Percentiles rank a stretch among this genome's conserved stretches.
Conservation (phyloP, 2,113 vertebrate species). For the Laticauda colubrina region DNA sequence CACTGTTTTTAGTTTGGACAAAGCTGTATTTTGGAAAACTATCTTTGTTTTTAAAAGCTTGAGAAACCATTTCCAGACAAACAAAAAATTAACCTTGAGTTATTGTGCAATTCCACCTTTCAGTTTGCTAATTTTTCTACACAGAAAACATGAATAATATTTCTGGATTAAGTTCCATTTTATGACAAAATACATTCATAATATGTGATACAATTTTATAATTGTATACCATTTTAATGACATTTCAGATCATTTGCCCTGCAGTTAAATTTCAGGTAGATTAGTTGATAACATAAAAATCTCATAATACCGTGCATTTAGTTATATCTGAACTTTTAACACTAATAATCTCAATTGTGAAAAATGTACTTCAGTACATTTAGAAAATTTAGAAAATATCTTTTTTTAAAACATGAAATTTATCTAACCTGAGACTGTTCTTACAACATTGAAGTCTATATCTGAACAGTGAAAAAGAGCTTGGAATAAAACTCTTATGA, state of each 20-base stretch:
- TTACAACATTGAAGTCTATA: not conserved
- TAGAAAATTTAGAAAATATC: not conserved
- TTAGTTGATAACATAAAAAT: not conserved
- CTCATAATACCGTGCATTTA: not conserved
- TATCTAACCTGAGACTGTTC: not conserved
- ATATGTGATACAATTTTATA: not conserved
- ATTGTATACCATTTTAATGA: not conserved
- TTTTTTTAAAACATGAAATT: not conserved
- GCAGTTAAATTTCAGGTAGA: not conserved
- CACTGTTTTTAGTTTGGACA: not conserved
- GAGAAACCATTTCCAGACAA: not conserved
- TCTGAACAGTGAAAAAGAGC: not conserved
- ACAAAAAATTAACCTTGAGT: not conserved
- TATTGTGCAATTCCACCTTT: not conserved
- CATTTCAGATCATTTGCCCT: not conserved
- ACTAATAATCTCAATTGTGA: not conserved
- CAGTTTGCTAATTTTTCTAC: not conserved
- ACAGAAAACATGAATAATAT: not conserved
- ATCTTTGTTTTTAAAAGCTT: not conserved
- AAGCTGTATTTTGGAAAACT: slow-evolving; percentile 15
- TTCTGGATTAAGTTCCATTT: not conserved
- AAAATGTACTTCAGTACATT: not conserved
- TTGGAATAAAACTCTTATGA: not conserved
- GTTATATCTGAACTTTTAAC: not conserved
- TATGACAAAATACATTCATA: not conserved